Evolutionary conservation across 2,797 vertebrate species (phyloP).

Genomic region (Harpagifer antarcticus): DNA sequence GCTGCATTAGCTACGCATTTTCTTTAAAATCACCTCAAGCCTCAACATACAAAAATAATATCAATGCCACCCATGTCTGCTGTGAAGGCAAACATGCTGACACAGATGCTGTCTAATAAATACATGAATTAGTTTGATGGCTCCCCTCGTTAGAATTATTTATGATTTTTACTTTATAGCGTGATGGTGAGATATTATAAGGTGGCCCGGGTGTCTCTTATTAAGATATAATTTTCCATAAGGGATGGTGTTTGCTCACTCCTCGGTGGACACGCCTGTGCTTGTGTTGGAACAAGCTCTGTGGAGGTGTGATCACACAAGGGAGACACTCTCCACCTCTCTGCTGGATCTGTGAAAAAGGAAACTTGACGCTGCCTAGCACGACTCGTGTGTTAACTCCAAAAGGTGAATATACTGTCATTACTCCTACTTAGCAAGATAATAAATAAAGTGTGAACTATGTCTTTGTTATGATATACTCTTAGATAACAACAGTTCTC

Average conservation of each 20-base stretch:
- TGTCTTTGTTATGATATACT: background rate
- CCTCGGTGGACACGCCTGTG: conserved; percentile 62
- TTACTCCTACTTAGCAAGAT: conserved; percentile 17
- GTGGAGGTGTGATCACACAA: conserved; percentile 47
- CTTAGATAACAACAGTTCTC: background rate
- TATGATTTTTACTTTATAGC: background rate
- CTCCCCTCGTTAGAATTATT: background rate
- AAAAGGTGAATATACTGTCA: conserved; percentile 66
- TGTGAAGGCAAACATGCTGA: conserved; percentile 7
- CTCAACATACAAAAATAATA: background rate
- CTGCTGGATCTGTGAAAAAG: conserved; percentile 48
- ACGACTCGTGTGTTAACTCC: conserved; percentile 37
- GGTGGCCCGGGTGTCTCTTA: background rate
- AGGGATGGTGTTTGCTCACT: conserved; percentile 4
- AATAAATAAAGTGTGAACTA: background rate
- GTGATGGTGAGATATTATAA: background rate
- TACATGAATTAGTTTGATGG: background rate
- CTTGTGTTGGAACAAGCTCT: conserved; percentile 56
- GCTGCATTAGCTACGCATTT: background rate
- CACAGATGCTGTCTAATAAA: background rate
- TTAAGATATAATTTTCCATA: background rate
- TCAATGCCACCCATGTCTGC: background rate
- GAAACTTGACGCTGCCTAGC: conserved; percentile 36
- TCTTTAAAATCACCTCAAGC: background rate
- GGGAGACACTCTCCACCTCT: conserved; percentile 41